Percentiles rank a stretch among this genome's conserved stretches.
Evolutionary conservation across 2,797 vertebrate species (phyloP).

Genomic region (Macrochelys suwanniensis): DNA sequence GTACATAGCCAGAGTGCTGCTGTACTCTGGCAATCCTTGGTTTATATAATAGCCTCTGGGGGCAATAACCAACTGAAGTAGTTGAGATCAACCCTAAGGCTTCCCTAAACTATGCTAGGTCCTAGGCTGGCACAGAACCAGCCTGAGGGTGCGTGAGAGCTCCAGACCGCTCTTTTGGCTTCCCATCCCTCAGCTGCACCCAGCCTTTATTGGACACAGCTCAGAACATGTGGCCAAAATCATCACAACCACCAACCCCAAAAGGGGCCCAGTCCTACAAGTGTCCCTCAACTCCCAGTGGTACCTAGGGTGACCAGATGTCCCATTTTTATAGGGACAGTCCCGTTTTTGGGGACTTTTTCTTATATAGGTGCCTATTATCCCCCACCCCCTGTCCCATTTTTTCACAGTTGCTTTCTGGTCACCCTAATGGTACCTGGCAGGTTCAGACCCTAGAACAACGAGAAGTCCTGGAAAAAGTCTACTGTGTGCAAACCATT

Average conservation of each 20-base stretch:
- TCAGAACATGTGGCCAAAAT: background rate
- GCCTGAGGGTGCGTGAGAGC: background rate
- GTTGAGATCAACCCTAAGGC: background rate
- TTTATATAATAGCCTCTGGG: background rate
- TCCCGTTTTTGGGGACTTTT: too few species aligned
- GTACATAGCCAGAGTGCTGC: background rate
- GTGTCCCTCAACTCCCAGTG: rapidly evolving
- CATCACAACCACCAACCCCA: background rate
- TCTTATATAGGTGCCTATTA: too few species aligned
- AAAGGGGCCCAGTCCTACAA: background rate
- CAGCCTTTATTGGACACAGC: background rate
- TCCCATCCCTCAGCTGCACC: background rate
- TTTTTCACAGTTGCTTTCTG: too few species aligned
- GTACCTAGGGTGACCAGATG: background rate
- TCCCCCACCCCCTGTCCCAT: too few species aligned
- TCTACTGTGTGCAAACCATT: rapidly evolving
- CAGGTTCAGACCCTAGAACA: background rate
- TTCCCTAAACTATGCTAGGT: background rate
- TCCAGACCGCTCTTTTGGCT: background rate
- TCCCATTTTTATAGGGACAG: too few species aligned
- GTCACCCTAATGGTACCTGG: rapidly evolving
- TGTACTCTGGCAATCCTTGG: too few species aligned
- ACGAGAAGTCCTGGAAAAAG: rapidly evolving
- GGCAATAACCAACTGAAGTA: background rate
- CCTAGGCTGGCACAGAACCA: background rate